These are phyloP conservation scores for Paralinhomoeus sp. DNA, from an alignment of 2,888 invertebrate genomes.

Conservation along the genomic window DNA sequence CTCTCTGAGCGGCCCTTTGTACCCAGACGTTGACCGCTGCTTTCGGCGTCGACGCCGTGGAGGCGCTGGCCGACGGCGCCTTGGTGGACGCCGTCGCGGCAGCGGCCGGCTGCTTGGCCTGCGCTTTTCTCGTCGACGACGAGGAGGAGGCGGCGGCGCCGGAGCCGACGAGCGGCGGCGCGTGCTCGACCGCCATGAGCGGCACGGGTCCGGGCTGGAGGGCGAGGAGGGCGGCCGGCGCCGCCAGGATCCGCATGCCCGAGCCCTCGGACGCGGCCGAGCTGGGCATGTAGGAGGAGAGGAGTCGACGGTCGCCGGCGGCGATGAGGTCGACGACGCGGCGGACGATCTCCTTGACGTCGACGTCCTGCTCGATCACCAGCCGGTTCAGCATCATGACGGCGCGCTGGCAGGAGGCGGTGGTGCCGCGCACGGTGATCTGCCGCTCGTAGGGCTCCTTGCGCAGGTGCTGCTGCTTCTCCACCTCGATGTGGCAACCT, in stretches of 20 bases:
- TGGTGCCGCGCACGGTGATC: constrained; percentile 55
- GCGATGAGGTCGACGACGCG: constrained; percentile 11
- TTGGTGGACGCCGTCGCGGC: neutral
- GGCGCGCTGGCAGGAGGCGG: constrained; percentile 42
- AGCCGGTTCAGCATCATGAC: constrained; percentile 66
- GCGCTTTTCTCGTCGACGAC: neutral
- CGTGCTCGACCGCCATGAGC: neutral
- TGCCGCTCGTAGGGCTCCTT: constrained; percentile 68
- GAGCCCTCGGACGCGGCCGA: neutral
- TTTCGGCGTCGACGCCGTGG: neutral
- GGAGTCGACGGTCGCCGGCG: neutral
- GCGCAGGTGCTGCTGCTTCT: constrained; percentile 53
- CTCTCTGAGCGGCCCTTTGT: too few relatives aligned
- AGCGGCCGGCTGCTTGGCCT: neutral
- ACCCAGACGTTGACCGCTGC: too few relatives aligned
- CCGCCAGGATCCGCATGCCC: neutral
- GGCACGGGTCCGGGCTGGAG: too few relatives aligned
- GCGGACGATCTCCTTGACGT: constrained; percentile 16
- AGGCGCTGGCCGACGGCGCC: neutral
- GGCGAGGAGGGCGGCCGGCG: neutral
- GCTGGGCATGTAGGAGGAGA: neutral
- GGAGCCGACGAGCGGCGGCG: neutral
- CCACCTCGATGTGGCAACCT: constrained; percentile 40
- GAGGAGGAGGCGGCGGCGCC: neutral
- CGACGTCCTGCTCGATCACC: constrained; percentile 69